Percentiles rank a stretch among this genome's conserved stretches.
Conservation (phyloP, 2,113 vertebrate genomes). For the Oncorhynchus nerka region DNA sequence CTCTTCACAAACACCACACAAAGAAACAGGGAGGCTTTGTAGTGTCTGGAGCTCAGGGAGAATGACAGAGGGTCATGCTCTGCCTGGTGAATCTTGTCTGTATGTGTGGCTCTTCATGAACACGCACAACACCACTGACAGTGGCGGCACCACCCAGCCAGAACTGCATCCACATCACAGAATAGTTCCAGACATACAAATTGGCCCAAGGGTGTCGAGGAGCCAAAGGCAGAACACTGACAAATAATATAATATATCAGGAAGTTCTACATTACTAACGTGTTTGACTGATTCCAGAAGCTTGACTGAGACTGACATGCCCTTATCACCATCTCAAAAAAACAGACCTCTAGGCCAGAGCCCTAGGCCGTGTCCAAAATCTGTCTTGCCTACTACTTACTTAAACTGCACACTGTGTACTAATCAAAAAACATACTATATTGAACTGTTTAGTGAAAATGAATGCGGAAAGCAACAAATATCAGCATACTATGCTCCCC, state of each 20-base stretch:
- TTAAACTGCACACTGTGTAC: too few relatives aligned
- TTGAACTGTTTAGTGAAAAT: too few relatives aligned
- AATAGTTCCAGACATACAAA: not conserved
- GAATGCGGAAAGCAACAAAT: too few relatives aligned
- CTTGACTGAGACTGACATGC: slow-evolving; percentile 7
- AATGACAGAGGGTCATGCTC: not conserved
- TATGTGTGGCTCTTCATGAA: not conserved
- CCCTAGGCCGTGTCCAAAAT: too few relatives aligned
- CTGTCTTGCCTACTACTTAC: too few relatives aligned
- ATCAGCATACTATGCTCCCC: too few relatives aligned
- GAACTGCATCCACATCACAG: not conserved
- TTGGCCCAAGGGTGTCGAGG: not conserved
- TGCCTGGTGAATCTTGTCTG: not conserved
- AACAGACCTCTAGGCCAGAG: not conserved
- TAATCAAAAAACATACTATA: too few relatives aligned
- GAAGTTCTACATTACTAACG: not conserved
- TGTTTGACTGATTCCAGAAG: not conserved
- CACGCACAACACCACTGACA: not conserved
- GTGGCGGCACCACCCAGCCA: not conserved
- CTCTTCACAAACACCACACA: not conserved
- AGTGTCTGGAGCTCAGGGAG: not conserved
- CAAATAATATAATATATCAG: not conserved
- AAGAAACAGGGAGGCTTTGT: not conserved
- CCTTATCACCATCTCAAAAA: not conserved
- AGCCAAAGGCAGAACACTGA: not conserved